A percentile compares a stretch with the other conserved stretches of the same genome.
Evolutionary conservation across 2,888 invertebrate species (phyloP).

Genomic region (Leuctra nigra): DNA sequence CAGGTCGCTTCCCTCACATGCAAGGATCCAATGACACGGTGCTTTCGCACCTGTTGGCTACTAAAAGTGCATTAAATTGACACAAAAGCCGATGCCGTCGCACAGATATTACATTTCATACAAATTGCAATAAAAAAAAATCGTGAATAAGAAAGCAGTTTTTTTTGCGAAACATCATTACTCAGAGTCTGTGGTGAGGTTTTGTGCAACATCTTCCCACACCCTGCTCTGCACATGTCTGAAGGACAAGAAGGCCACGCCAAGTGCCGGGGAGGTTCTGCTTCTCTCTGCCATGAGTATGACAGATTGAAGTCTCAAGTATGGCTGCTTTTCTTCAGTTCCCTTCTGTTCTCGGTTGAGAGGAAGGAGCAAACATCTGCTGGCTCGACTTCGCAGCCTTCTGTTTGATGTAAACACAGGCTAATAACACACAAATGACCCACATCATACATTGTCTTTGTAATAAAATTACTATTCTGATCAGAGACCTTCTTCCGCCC

Average conservation of each 20-base stretch:
- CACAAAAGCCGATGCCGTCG: too few species aligned
- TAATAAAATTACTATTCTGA: background rate
- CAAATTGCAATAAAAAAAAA: background rate
- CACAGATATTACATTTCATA: background rate
- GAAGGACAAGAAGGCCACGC: too few species aligned
- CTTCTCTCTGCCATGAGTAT: too few species aligned
- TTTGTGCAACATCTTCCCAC: background rate
- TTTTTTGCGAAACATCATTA: background rate
- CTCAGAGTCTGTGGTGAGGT: background rate
- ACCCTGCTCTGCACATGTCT: background rate
- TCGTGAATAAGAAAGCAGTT: background rate
- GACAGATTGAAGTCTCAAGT: too few species aligned
- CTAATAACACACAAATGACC: background rate
- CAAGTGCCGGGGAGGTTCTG: too few species aligned
- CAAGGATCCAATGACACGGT: background rate
- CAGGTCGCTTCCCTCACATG: too few species aligned
- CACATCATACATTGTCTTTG: background rate
- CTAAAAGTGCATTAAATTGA: too few species aligned
- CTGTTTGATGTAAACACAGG: too few species aligned
- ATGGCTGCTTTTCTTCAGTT: too few species aligned
- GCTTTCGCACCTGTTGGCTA: background rate
- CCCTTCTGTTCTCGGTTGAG: too few species aligned
- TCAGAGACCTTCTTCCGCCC: background rate
- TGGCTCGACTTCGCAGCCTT: too few species aligned
- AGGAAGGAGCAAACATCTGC: too few species aligned